Evolutionary conservation across 2,113 vertebrate genomes (phyloP).

Genomic region (Tursiops truncatus): DNA sequence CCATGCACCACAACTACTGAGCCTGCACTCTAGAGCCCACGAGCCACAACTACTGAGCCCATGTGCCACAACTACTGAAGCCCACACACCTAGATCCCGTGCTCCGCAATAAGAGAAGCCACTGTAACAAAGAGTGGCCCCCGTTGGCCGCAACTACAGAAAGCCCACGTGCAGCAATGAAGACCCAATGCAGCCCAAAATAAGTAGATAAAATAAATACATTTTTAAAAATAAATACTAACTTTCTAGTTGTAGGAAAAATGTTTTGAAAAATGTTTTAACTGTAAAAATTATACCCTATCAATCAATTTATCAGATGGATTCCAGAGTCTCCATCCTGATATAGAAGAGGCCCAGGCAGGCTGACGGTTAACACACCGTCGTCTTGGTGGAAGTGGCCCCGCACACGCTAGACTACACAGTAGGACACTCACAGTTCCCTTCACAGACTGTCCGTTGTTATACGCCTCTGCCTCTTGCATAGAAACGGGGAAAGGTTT

Average conservation of each 20-base stretch:
- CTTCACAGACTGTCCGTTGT: fast-evolving
- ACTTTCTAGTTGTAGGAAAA: neutral
- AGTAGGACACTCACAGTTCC: neutral
- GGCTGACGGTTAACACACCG: neutral
- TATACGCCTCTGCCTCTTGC: neutral
- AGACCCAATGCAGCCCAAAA: no score
- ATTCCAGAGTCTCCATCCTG: neutral
- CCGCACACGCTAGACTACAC: fast-evolving
- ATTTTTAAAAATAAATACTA: neutral
- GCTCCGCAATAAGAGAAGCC: no score
- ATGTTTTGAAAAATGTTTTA: neutral
- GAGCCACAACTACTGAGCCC: no score
- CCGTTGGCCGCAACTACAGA: no score
- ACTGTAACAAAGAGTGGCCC: no score
- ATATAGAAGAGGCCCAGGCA: neutral
- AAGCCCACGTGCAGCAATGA: no score
- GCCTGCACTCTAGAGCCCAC: no score
- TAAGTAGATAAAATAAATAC: no score
- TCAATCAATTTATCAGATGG: neutral
- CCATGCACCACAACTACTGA: no score
- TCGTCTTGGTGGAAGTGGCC: neutral
- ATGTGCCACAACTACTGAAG: no score
- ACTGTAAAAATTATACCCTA: neutral
- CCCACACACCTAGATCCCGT: no score
- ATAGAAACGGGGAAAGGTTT: neutral